These are phyloP conservation scores for Sepiola atlantica DNA, from an alignment of 2,888 invertebrate genomes.

Conservation along the genomic window DNA sequence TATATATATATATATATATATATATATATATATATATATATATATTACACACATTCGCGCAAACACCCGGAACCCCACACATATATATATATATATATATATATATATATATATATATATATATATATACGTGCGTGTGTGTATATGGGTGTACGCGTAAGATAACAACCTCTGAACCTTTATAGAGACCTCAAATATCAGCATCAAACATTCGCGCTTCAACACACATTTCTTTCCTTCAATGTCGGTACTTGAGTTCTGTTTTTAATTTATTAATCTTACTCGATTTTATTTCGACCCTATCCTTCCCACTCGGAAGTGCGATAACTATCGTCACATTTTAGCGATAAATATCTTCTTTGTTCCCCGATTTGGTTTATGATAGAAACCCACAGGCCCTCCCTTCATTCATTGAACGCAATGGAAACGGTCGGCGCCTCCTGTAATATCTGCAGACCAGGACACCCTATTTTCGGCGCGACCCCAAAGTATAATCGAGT, in stretches of 20 bases:
- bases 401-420: background rate
- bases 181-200: too few relatives aligned
- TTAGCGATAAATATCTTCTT: background rate
- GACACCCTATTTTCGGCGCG: too few relatives aligned
- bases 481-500: too few relatives aligned
- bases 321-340: background rate
- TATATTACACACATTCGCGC: background rate
- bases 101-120: background rate
- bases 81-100: background rate
- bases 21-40: background rate
- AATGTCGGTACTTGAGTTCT: too few relatives aligned
- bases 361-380: background rate
- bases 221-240: too few relatives aligned
- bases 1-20: background rate
- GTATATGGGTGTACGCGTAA: too few relatives aligned
- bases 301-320: background rate
- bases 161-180: too few relatives aligned
- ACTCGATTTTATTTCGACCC: background rate
- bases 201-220: too few relatives aligned
- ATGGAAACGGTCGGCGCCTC: background rate
- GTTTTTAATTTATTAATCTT: background rate
- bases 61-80: background rate
- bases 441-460: too few relatives aligned
- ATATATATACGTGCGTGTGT: too few relatives aligned
- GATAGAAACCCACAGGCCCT: background rate